Base-by-base conservation (phyloP, 1,140 invertebrate species). In the Diachasma alloeum region DNA sequence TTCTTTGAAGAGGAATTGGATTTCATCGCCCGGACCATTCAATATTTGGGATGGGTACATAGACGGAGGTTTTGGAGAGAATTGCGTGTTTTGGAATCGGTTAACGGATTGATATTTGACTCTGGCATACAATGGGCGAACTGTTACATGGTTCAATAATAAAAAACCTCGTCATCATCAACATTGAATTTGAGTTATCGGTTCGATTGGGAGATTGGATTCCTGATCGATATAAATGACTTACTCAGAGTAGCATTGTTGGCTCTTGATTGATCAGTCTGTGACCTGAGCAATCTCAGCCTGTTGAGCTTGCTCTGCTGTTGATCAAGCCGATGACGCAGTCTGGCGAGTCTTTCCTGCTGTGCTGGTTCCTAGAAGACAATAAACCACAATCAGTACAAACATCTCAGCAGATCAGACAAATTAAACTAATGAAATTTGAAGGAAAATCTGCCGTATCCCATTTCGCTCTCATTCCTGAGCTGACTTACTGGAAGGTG, bases 241-340 rank as follows among this genome's bases (percentile, higher is more conserved):
- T 97, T 91, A 98, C 97, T 97, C 82, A 98, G 93, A 81, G 95
- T 95, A 78, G 95, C 94, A 92, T 98, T 98, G 88, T 94, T 96
- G 86, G 94, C 93, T 87, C 96, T 95, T 85, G 96, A 96, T 83
- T 97, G 93, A 86, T 97, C 96, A 76, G 97, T 96, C 91, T 98
- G 97, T 72, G 97, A 97, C 76, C 96, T 91, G 78, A 98, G 91
- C 31, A 97, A 95, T 84, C 96, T 90, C 84, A 99, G 91, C 87
- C 97, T 95, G 81, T 96, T 92, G 83, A 98, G 91, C 90, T 98
- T 98, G 84, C 96, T 93, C 89, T 99, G 97, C 89, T 99, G 97
- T 26, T 95, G 94, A 86, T 98, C 96, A 74, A 98, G 95, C 77
- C 96, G 93, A 83, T 98, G 97, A 77, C 96, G 92, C 79, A 98